phyloP scores from a whole-genome alignment of 2,797 vertebrate genomes.

The Calcarius lapponicus region DNA sequence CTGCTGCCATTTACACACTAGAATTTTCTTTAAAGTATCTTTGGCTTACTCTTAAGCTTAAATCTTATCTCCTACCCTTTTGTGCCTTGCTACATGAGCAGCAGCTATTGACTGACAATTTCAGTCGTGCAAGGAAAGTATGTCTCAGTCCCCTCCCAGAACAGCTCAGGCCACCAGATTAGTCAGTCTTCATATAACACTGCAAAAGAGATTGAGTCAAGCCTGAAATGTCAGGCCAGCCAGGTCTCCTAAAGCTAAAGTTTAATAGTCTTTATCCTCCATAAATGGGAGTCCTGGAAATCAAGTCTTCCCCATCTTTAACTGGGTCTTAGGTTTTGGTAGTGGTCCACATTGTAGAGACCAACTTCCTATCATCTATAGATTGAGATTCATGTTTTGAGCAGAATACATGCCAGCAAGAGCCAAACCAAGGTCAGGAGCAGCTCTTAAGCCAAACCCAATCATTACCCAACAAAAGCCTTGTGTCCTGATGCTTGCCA shows the following conservation, averaged over 20 bases:
- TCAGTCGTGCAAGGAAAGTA: neutral
- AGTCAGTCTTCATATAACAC: neutral
- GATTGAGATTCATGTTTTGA: neutral
- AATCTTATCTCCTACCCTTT: neutral
- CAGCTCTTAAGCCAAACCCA: constrained; percentile 18
- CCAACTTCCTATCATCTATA: neutral
- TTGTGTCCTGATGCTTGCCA: constrained; percentile 1
- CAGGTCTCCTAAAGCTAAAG: neutral
- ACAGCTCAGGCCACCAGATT: neutral
- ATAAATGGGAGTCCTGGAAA: neutral
- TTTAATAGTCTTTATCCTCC: neutral
- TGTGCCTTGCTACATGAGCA: neutral
- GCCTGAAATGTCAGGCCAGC: neutral
- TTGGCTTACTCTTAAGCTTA: neutral
- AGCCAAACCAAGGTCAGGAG: neutral
- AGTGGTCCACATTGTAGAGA: neutral
- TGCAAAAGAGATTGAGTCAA: neutral
- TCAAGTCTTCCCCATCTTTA: neutral
- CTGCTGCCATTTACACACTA: neutral
- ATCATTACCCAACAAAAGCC: neutral
- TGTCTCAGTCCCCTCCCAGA: neutral
- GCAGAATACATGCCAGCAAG: neutral
- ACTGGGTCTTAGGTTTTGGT: neutral
- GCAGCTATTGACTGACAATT: neutral
- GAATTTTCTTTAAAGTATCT: neutral